Evolutionary conservation across 2,888 invertebrate species (phyloP).

Genomic region (Lymantria monacha): DNA sequence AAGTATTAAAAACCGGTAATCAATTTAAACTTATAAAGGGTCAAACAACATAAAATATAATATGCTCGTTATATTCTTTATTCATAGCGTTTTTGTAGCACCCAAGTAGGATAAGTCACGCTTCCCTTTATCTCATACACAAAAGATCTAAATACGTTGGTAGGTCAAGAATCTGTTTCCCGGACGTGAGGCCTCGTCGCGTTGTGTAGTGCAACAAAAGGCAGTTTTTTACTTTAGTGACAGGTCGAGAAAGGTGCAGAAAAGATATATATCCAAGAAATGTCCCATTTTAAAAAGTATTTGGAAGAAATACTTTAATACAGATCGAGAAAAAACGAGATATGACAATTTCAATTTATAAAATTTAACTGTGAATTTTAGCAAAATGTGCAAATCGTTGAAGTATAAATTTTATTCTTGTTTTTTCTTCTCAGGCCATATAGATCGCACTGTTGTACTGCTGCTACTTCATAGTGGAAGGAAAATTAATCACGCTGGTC

Average conservation of each 20-base stretch:
- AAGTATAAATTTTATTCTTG: too few relatives aligned
- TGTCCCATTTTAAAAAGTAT: too few relatives aligned
- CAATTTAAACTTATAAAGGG: conserved; percentile 34
- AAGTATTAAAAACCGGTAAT: neutral
- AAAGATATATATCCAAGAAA: too few relatives aligned
- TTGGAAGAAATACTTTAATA: too few relatives aligned
- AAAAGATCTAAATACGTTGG: conserved; percentile 74
- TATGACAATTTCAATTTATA: too few relatives aligned
- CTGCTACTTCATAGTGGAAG: too few relatives aligned
- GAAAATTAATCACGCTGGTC: too few relatives aligned
- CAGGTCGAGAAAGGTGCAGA: conserved; percentile 36
- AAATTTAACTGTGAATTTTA: too few relatives aligned
- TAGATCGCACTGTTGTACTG: too few relatives aligned
- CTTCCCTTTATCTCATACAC: conserved; percentile 64
- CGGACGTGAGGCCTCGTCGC: conserved; percentile 65
- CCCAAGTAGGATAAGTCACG: conserved; percentile 70
- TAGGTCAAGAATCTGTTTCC: conserved; percentile 78
- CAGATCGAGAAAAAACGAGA: too few relatives aligned
- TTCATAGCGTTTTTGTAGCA: conserved; percentile 50
- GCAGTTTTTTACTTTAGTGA: conserved; percentile 59
- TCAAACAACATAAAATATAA: conserved; percentile 50
- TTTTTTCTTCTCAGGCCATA: too few relatives aligned
- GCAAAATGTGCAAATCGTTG: too few relatives aligned
- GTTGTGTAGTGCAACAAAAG: conserved; percentile 55
- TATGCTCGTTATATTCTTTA: conserved; percentile 54